These are phyloP conservation scores for Macrotrachela quadricornifera DNA, from an alignment of 1,140 invertebrate genomes.

Conservation along the genomic window DNA sequence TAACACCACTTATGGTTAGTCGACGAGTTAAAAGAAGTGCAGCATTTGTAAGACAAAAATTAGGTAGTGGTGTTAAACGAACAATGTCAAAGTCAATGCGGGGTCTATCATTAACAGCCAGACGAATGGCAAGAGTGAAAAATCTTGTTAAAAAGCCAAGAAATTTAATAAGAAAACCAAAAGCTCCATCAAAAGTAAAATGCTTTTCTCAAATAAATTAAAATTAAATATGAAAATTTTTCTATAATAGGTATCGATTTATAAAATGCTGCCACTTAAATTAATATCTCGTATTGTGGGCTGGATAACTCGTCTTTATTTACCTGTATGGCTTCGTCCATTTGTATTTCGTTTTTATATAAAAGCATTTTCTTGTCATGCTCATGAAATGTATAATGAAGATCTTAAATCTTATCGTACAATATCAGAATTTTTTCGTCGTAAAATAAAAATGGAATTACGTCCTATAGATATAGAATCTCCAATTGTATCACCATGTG, in stretches of 20 bases:
- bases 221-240: too few species aligned
- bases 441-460: slow-evolving; percentile 51
- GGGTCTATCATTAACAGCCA: too few species aligned
- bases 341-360: slow-evolving; percentile 55
- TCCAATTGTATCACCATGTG: slow-evolving; percentile 58
- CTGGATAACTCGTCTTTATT: slow-evolving; percentile 51
- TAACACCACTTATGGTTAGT: too few species aligned
- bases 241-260: slow-evolving; percentile 33
- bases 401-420: slow-evolving; percentile 56
- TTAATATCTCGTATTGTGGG: slow-evolving; percentile 70
- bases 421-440: slow-evolving; percentile 75
- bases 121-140: too few species aligned
- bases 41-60: too few species aligned
- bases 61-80: too few species aligned
- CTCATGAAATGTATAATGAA: slow-evolving; percentile 60
- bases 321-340: slow-evolving; percentile 54
- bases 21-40: too few species aligned
- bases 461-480: slow-evolving; percentile 48
- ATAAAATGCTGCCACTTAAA: slow-evolving; percentile 55
- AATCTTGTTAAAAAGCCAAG: too few species aligned
- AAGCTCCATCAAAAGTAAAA: too few species aligned
- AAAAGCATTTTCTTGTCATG: slow-evolving; percentile 58
- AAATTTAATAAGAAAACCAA: too few species aligned
- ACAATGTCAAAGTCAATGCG: too few species aligned
- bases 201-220: too few species aligned